phyloP scores from a whole-genome alignment of 1,140 invertebrate species.

The Heliconius nattereri region DNA sequence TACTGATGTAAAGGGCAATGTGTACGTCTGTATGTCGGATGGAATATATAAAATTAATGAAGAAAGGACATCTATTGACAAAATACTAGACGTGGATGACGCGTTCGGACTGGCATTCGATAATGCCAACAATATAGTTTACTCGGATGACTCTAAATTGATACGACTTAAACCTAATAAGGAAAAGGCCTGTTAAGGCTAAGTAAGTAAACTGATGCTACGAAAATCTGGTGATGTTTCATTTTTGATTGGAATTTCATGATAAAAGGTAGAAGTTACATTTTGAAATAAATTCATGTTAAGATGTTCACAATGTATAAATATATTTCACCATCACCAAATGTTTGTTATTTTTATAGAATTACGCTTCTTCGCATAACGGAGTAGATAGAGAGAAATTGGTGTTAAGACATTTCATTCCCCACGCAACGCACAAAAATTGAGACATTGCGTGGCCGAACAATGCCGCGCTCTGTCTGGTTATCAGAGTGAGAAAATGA shows the following conservation, averaged over 20 bases:
- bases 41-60: slow-evolving; percentile 59
- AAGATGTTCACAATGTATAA: too few relatives aligned
- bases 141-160: slow-evolving; percentile 56
- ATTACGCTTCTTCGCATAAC: too few relatives aligned
- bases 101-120: slow-evolving; percentile 66
- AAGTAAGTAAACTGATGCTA: slow-evolving; percentile 24
- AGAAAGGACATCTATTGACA: slow-evolving; percentile 42
- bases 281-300: neutral
- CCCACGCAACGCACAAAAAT: too few relatives aligned
- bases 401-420: too few relatives aligned
- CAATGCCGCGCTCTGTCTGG: too few relatives aligned
- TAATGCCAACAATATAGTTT: slow-evolving; percentile 63
- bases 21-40: slow-evolving; percentile 54
- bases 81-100: slow-evolving; percentile 54
- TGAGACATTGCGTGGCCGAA: too few relatives aligned
- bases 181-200: slow-evolving; percentile 48
- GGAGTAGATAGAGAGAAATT: too few relatives aligned
- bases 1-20: slow-evolving; percentile 54
- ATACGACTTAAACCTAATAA: slow-evolving; percentile 52
- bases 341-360: too few relatives aligned
- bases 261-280: slow-evolving; percentile 8
- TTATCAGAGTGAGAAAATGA: too few relatives aligned
- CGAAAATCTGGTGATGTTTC: slow-evolving; percentile 14
- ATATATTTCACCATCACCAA: too few relatives aligned
- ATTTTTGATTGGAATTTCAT: slow-evolving; percentile 17